These are phyloP conservation scores for Neodiprion pinetum DNA, from an alignment of 1,140 invertebrate genomes.

Conservation along the genomic window DNA sequence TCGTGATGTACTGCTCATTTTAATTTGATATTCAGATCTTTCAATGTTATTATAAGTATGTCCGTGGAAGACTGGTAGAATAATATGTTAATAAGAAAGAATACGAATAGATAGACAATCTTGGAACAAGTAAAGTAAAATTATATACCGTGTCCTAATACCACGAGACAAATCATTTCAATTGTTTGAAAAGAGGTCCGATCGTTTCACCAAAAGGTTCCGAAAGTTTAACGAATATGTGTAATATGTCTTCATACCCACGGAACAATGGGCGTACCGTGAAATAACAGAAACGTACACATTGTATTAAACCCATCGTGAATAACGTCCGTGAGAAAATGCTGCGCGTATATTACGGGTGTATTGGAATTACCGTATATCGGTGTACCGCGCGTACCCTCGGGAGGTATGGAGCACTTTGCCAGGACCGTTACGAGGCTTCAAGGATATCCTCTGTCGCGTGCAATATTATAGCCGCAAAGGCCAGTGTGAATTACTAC, in stretches of 20 bases:
- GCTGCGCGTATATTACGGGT: not conserved
- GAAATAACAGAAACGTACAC: not conserved
- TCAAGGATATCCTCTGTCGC: constrained; percentile 58
- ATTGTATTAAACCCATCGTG: not conserved
- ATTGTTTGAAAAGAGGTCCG: not conserved
- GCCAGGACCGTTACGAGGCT: constrained; percentile 52
- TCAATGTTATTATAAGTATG: too few species aligned
- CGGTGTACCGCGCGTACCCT: constrained; percentile 22
- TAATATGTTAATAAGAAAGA: too few species aligned
- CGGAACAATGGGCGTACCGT: constrained; percentile 1
- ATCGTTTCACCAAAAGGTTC: not conserved
- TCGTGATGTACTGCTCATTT: too few species aligned
- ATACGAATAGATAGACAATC: not conserved
- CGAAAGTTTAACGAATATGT: not conserved
- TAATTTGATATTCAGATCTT: too few species aligned
- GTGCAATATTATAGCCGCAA: not conserved
- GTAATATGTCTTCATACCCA: not conserved
- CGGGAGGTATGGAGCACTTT: constrained; percentile 32
- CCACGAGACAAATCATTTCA: not conserved
- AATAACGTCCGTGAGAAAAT: not conserved
- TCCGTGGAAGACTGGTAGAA: too few species aligned
- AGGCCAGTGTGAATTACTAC: constrained; percentile 46
- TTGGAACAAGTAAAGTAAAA: not conserved
- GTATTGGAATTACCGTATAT: too few species aligned
- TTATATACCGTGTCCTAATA: not conserved